Base-by-base conservation (phyloP, 2,113 vertebrate species). In the Serinus canaria region DNA sequence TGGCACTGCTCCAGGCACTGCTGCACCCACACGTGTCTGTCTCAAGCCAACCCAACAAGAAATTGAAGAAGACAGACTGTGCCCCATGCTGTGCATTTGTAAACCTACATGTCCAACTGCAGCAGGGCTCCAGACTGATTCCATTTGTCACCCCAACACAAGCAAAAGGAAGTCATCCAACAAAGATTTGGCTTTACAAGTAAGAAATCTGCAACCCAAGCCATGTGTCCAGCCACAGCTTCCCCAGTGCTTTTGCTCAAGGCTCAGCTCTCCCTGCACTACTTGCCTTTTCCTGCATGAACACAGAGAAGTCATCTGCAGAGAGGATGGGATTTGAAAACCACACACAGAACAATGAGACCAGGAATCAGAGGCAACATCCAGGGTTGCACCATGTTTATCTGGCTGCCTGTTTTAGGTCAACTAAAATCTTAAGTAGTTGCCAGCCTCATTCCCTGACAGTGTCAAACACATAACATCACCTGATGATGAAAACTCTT, bases 271-370 rank as follows among this genome's bases (percentile, higher is more conserved):
- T 70, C 28, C 55, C 37, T 14, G 20, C n/a, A 49, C 59, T 23
- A 7, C 7, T 37, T 64, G 11, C 10, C 8, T 77, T 83, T 82
- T 58, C 31, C 41, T 44, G 27, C 14, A n/a, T 2, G 9, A 58
- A 63, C 23, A 44, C 25, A 52, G 56, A 49, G 10, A 66, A 8
- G 2, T 11, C 0, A 1, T 33, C 28, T 84, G 35, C 27, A 83
- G 13, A 2, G 1, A 79, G 4, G 14, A 35, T 11, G 4, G 16
- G 44, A 55, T 43, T 31, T 60, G 24, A 93, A 81, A 87, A 44
- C 6, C 4, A 33, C 7, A 21, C 0, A 1, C 55, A 47, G 58
- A 66, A 10, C 27, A 44, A 11, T 3, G 18, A 77, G 30, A 59
- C 14, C 37, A 47, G 52, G 62, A 74, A 59, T 47, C 47, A 25